These are phyloP conservation scores for Stictonetta naevosa DNA, from an alignment of 2,113 vertebrate genomes.

Conservation along the genomic window DNA sequence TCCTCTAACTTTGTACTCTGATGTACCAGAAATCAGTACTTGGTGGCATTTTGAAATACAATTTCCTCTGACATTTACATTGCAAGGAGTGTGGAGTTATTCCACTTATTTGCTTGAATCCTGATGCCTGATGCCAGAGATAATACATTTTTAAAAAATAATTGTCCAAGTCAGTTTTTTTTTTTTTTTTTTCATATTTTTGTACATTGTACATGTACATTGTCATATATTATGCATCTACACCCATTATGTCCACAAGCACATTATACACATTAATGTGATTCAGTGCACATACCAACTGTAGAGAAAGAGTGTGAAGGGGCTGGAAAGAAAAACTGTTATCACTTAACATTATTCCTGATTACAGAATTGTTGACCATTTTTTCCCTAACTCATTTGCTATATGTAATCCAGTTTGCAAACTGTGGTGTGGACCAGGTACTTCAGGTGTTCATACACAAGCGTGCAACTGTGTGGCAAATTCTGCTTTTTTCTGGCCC, in stretches of 20 bases:
- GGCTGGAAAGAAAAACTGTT: not conserved
- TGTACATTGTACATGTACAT: not conserved
- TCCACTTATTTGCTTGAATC: not conserved
- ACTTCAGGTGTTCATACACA: not conserved
- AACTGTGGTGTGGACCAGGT: not conserved
- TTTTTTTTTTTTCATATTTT: not conserved
- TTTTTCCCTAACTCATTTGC: not conserved
- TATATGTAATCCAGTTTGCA: rapidly evolving
- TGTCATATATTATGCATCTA: not conserved
- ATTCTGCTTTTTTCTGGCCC: not conserved
- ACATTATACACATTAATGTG: not conserved
- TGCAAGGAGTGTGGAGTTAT: not conserved
- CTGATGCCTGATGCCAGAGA: rapidly evolving
- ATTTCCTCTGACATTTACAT: conserved; percentile 6
- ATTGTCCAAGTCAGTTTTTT: not conserved
- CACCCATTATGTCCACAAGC: not conserved
- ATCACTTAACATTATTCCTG: not conserved
- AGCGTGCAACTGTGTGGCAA: not conserved
- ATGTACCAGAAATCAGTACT: conserved; percentile 3
- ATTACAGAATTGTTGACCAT: not conserved
- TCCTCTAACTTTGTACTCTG: not conserved
- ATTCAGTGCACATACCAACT: not conserved
- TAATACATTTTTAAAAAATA: not conserved
- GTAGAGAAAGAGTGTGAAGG: not conserved
- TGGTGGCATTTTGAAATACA: not conserved